Percentiles rank a stretch among this genome's conserved stretches.
Conservation (phyloP, 1,140 invertebrate genomes). For the Drosophila pectinifera region DNA sequence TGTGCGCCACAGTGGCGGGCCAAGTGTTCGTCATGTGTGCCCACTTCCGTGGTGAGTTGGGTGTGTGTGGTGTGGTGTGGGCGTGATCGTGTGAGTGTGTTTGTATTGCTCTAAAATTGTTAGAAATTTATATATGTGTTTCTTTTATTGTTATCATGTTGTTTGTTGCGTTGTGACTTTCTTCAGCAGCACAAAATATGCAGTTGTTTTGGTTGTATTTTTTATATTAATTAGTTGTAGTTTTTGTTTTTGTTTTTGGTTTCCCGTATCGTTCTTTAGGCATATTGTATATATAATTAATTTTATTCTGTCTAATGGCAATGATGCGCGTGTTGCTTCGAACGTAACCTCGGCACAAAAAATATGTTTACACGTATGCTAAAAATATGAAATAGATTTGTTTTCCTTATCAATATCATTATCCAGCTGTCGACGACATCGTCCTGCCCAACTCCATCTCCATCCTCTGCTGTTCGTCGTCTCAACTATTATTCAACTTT, state of each 20-base stretch:
- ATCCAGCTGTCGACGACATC: conserved; percentile 16
- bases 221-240: conserved; percentile 50
- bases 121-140: conserved; percentile 54
- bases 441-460: conserved; percentile 3
- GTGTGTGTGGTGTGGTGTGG: conserved; percentile 5
- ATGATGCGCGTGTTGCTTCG: conserved; percentile 81
- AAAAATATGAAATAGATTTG: conserved; percentile 77
- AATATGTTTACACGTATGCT: conserved; percentile 71
- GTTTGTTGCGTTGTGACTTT: conserved; percentile 80
- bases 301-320: conserved; percentile 81
- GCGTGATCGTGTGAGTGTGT: conserved; percentile 19
- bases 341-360: conserved; percentile 80
- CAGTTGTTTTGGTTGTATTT: conserved; percentile 57
- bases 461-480: conserved; percentile 1
- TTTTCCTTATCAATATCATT: conserved; percentile 47
- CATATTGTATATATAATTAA: conserved; percentile 64
- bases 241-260: conserved; percentile 14
- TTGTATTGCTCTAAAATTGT: conserved; percentile 72
- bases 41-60: conserved; percentile 18
- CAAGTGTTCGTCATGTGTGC: conserved; percentile 30
- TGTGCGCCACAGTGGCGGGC: conserved; percentile 17
- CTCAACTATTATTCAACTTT: conserved; percentile 28
- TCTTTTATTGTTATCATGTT: conserved; percentile 42
- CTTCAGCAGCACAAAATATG: conserved; percentile 82
- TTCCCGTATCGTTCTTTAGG: conserved; percentile 36